phyloP scores from a whole-genome alignment of 1,140 invertebrate species.

The Neuroterus valhalla region DNA sequence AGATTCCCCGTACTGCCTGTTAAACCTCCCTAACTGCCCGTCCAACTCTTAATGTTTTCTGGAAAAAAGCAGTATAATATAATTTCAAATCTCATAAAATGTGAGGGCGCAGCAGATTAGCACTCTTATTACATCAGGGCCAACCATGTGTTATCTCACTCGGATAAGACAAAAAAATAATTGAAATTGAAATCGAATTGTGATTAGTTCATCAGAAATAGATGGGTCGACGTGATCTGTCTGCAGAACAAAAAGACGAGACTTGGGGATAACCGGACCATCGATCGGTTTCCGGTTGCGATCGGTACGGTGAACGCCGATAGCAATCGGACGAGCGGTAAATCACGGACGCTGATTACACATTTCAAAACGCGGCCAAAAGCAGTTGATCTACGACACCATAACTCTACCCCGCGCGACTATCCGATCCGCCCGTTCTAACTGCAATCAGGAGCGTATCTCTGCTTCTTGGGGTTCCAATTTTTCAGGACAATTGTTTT shows the following conservation, averaged over 20 bases:
- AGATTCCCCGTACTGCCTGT: too few species aligned
- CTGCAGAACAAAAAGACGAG: slow-evolving; percentile 14
- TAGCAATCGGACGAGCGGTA: slow-evolving; percentile 63
- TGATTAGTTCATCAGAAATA: slow-evolving; percentile 32
- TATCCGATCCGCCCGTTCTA: slow-evolving; percentile 3
- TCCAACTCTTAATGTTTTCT: too few species aligned
- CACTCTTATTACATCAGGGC: too few species aligned
- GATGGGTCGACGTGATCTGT: slow-evolving; percentile 11
- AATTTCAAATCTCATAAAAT: too few species aligned
- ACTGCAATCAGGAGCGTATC: background rate
- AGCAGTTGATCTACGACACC: slow-evolving; percentile 68
- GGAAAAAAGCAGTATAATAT: too few species aligned
- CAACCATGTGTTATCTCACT: too few species aligned
- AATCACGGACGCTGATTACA: slow-evolving; percentile 71
- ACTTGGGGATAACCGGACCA: slow-evolving; percentile 35
- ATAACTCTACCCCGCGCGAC: slow-evolving; percentile 59
- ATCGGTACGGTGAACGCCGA: slow-evolving; percentile 55
- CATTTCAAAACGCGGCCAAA: slow-evolving; percentile 69
- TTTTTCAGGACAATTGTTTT: slow-evolving; percentile 44
- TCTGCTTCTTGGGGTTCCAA: background rate
- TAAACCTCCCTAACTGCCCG: too few species aligned
- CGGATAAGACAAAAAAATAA: background rate
- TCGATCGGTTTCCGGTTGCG: slow-evolving; percentile 57
- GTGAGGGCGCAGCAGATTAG: too few species aligned
- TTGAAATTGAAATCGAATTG: slow-evolving; percentile 18